Conservation (phyloP, 64 coral and sea anemone genomes). For the Trachythela sp. region DNA sequence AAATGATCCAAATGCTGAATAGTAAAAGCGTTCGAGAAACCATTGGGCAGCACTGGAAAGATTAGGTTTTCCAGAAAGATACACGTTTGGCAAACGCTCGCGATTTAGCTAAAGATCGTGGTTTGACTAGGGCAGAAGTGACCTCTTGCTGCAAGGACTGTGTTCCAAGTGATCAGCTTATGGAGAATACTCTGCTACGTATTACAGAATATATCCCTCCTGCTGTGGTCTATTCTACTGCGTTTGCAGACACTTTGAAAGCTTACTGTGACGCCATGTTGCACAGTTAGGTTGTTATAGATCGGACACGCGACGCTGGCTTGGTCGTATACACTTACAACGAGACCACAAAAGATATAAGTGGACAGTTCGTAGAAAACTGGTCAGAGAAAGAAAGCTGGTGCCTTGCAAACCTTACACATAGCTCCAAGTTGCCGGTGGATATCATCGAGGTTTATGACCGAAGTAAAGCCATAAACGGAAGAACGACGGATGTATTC, state of each 20-base stretch:
- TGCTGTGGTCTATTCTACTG: slow-evolving; percentile 22
- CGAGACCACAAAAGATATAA: slow-evolving; percentile 39
- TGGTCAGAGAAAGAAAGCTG: neutral
- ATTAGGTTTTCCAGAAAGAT: no score
- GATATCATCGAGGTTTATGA: slow-evolving; percentile 22
- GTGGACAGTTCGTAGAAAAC: slow-evolving; percentile 37
- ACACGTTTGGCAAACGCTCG: no score
- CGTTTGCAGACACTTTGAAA: slow-evolving; percentile 23
- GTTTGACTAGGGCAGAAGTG: no score
- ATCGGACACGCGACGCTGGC: slow-evolving; percentile 3
- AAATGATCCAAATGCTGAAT: no score
- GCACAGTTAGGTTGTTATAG: slow-evolving; percentile 37
- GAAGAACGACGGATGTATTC: neutral
- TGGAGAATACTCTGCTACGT: no score
- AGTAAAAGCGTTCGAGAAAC: no score
- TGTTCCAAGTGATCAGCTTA: no score
- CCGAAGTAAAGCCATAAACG: slow-evolving; percentile 28
- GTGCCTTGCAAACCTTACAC: no score
- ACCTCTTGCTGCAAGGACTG: no score
- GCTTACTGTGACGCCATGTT: slow-evolving; percentile 43
- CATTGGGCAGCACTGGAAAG: no score
- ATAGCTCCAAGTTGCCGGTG: slow-evolving; percentile 24
- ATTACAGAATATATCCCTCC: neutral
- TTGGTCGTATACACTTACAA: slow-evolving; percentile 36
- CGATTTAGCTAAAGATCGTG: no score